Conservation (phyloP, 2,888 invertebrate species). For the Augiades crinisus region DNA sequence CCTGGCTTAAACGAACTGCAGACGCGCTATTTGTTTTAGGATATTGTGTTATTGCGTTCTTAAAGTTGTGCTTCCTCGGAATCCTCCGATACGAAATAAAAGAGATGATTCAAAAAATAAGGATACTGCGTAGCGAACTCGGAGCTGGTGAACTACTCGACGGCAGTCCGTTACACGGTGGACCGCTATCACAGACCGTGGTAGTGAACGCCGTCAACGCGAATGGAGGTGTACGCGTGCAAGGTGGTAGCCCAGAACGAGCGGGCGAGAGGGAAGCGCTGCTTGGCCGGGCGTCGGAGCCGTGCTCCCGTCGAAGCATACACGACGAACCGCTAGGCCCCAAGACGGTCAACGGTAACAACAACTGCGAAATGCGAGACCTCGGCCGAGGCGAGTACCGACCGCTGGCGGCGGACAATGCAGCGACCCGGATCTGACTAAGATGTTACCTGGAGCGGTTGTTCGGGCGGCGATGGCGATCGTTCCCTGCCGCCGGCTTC, state of each 20-base stretch:
- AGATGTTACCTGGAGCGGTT: constrained; percentile 88
- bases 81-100: constrained; percentile 93
- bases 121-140: constrained; percentile 86
- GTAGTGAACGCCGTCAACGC: constrained; percentile 78
- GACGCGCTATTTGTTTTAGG: constrained; percentile 91
- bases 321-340: constrained; percentile 79
- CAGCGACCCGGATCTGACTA: constrained; percentile 86
- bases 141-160: constrained; percentile 76
- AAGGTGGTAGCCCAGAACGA: constrained; percentile 75
- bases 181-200: constrained; percentile 71
- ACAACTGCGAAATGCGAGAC: constrained; percentile 90
- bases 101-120: constrained; percentile 96
- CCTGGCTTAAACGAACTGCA: constrained; percentile 89
- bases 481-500: constrained; percentile 68
- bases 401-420: constrained; percentile 74
- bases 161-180: constrained; percentile 71
- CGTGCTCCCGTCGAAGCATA: constrained; percentile 62
- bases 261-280: constrained; percentile 83
- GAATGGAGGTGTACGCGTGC: constrained; percentile 82
- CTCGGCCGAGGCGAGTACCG: constrained; percentile 80
- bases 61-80: constrained; percentile 93
- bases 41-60: constrained; percentile 93
- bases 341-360: constrained; percentile 86
- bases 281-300: constrained; percentile 73
- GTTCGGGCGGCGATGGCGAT: constrained; percentile 83